Evolutionary conservation across 2,797 vertebrate genomes (phyloP), one percentile per base, ranked within the genome.

Genomic region (Tenualosa ilisha): DNA sequence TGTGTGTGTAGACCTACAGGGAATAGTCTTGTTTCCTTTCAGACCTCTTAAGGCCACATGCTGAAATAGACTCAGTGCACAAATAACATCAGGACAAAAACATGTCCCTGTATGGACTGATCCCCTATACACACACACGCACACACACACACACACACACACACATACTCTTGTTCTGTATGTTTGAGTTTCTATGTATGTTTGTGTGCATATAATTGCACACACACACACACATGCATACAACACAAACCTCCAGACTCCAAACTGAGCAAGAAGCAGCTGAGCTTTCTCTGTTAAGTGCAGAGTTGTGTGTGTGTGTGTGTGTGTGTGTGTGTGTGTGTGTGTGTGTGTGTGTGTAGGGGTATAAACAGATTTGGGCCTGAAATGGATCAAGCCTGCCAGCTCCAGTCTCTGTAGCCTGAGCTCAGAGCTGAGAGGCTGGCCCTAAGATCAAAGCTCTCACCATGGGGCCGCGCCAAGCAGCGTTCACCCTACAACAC

Each of bases 1-100:
- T 50, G 49, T 50, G 79, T 51, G 79, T 81, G 43, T 51, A 37
- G 13, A 72, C 65, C 65, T 72, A 12, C 11, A 6, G 65, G 65
- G 65, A 83, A 85, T 59, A 90, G 89, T 85, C 87, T 90, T 90
- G 91, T 72, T 43, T 89, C 86, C 91, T 83, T 89, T 88, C 81
- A 89, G 90, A 89, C 83, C 89, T 90, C 89, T 91, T 91, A 88
- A 84, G 89, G 91, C 91, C 88, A 89, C 88, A 87, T 86, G 88
- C 75, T 83, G 91, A 91, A 84, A 88, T 46, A 72, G 59, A 61
- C 31, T 8, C 84, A 85, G 75, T 82, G 37, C 51, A 82, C 43
- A 84, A 53, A 65, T 43, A 75, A 40, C 81, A 84, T 84, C 84
- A 89, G 84, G 83, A 50, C 61, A 81, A 40, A 85, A 49, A 86